These are phyloP conservation scores for Coilia nasus DNA, from an alignment of 2,797 vertebrate genomes.

Conservation along the genomic window DNA sequence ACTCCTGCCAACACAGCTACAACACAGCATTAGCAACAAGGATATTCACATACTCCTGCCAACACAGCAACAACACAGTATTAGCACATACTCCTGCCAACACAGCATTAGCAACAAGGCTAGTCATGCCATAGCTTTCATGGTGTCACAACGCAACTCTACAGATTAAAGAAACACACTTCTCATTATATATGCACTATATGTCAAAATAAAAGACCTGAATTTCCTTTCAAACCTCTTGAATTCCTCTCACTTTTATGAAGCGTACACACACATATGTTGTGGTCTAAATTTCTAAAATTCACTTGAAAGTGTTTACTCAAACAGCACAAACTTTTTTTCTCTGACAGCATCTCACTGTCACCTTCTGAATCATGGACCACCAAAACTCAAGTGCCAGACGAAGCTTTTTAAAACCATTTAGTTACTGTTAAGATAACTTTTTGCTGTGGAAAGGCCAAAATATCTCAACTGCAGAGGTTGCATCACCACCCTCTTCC, in stretches of 20 bases:
- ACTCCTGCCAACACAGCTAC: conserved; percentile 83
- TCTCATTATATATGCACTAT: too few species aligned
- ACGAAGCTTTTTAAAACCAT: too few species aligned
- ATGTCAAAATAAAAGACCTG: too few species aligned
- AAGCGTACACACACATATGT: too few species aligned
- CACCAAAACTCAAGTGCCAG: too few species aligned
- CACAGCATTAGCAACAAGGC: neutral
- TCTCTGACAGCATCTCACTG: too few species aligned
- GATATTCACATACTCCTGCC: neutral
- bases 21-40: neutral
- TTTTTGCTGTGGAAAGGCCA: too few species aligned
- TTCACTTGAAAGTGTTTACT: neutral
- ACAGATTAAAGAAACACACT: neutral
- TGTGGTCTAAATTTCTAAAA: neutral
- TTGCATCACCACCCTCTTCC: too few species aligned
- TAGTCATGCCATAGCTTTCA: neutral
- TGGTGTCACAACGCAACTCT: neutral
- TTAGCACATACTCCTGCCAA: conserved; percentile 90
- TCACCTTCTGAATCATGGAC: too few species aligned
- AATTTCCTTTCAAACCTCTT: neutral
- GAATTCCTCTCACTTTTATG: neutral
- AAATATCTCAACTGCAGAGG: too few species aligned
- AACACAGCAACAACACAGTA: neutral
- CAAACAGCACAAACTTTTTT: too few species aligned
- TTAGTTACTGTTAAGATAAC: too few species aligned